Base-by-base conservation (phyloP, 2,888 invertebrate species). In the Xestobium rufovillosum region DNA sequence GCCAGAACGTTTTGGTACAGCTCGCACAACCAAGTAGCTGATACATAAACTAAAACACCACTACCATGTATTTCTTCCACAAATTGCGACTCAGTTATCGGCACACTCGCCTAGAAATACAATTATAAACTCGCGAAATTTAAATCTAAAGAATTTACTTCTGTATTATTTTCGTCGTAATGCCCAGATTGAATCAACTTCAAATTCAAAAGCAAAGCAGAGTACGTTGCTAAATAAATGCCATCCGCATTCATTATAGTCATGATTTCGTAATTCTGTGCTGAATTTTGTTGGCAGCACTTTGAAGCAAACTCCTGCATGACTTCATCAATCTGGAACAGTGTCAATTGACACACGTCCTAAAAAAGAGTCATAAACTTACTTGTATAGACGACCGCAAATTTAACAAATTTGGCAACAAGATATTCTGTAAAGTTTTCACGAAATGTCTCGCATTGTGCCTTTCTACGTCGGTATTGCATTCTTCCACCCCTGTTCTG, bases 201-300 rank as follows among this genome's bases (percentile, higher is more conserved):
- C 38, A 91, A 68, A 54, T 86, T 90, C 1, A 95, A 69, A 28
- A 88, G 66, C 13, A 95, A 65, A 0, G 89, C 84, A 0, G 89
- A 82, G 58, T 90, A 91, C 0, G 89, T 87, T 1, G 92, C 88
- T 43, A 94, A 67, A 59, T 95, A 95, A 26, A 95, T 85, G 13
- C 94, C 94, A 65, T 95, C 95, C 1, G 92, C 94, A 63, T 95
- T 95, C 71, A 95, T 85, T 28, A 89, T 84, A 19, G 82, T 82
- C 2, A 78, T 68, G 3, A 78, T 73, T 27, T 78, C 73, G 2
- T 78, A 75, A 1, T 72, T 75, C 52, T 64, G 65, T 2, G 80
- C 73, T 52, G 79, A 77, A 61, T 75, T 78, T 73, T 86, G 80
- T 68, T 90, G 83, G 62, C 92, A 94, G 52, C 90, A 88, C 44